phyloP scores from a whole-genome alignment of 2,888 invertebrate genomes.

The Microchrysa polita region DNA sequence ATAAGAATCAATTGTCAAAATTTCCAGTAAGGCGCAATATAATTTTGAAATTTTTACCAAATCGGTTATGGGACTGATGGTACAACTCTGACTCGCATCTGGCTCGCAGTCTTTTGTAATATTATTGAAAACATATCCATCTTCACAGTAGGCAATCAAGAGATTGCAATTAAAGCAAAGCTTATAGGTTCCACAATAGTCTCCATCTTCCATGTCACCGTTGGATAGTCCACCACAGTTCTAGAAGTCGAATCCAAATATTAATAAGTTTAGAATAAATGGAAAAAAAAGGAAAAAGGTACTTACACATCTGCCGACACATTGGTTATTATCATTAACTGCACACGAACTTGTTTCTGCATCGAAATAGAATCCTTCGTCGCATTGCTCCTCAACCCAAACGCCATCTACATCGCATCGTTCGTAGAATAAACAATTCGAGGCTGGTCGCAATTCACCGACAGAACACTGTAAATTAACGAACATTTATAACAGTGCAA shows the following conservation, averaged over 20 bases:
- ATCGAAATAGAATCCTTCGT: constrained; percentile 56
- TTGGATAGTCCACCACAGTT: constrained; percentile 12
- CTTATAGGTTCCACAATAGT: background rate
- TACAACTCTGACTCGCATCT: background rate
- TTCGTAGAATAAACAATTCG: too few species aligned
- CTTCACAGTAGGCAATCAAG: background rate
- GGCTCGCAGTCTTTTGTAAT: background rate
- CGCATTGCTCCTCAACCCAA: background rate
- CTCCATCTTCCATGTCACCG: background rate
- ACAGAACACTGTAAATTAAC: too few species aligned
- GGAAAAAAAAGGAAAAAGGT: too few species aligned
- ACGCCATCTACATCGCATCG: background rate
- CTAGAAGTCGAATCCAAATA: too few species aligned
- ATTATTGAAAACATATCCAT: constrained; percentile 13
- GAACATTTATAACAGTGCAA: background rate
- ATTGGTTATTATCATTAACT: background rate
- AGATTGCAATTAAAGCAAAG: constrained; percentile 19
- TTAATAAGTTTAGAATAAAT: too few species aligned
- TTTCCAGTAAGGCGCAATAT: too few species aligned
- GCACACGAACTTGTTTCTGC: constrained; percentile 48
- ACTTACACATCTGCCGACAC: constrained; percentile 5
- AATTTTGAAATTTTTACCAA: too few species aligned
- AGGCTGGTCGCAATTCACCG: too few species aligned
- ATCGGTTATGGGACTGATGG: too few species aligned
- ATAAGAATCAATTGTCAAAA: too few species aligned